phyloP scores from a whole-genome alignment of 2,797 vertebrate genomes.

The Acrossocheilus fasciatus region DNA sequence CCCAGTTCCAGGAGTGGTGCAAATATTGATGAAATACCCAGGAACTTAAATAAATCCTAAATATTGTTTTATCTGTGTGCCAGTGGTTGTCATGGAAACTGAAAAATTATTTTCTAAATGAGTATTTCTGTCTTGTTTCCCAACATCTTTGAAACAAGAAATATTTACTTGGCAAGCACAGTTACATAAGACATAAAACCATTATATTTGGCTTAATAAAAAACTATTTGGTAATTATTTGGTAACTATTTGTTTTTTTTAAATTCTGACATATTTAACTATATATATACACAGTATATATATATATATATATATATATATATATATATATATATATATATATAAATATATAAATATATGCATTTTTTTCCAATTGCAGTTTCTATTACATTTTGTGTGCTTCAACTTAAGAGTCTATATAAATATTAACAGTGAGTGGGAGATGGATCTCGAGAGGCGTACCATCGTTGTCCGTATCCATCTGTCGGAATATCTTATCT shows the following conservation, averaged over 20 bases:
- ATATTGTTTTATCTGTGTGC: not conserved
- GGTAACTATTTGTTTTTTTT: not conserved
- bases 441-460: conserved; percentile 52
- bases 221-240: not conserved
- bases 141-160: not conserved
- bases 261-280: not conserved
- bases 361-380: not conserved
- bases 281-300: not conserved
- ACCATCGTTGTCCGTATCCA: conserved; percentile 99
- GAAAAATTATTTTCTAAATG: not conserved
- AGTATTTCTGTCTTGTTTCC: not conserved
- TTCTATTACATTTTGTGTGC: not conserved
- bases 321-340: no score
- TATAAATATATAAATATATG: not conserved
- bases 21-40: not conserved
- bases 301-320: not conserved
- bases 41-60: not conserved
- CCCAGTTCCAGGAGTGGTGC: not conserved
- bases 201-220: not conserved
- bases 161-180: not conserved
- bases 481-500: conserved; percentile 98
- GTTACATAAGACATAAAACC: not conserved
- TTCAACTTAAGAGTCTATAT: conserved; percentile 4
- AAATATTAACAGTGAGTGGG: conserved; percentile 26
- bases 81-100: conserved; percentile 11